Base-by-base conservation (phyloP, 2,113 vertebrate species). In the Oenanthe melanoleuca region DNA sequence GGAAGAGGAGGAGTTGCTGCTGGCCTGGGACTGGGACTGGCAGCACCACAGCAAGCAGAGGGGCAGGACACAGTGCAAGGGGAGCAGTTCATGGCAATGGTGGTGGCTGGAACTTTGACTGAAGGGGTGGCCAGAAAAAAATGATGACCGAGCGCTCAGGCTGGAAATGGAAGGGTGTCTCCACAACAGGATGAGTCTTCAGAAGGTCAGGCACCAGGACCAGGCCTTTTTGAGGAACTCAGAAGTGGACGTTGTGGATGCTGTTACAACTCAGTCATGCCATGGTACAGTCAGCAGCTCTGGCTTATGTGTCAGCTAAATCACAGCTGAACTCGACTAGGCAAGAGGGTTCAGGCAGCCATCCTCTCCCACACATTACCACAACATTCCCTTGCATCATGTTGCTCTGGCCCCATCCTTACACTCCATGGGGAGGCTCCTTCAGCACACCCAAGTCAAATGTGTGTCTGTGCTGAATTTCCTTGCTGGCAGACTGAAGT, bases 391-490 rank as follows among this genome's bases (percentile, higher is more conserved):
- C 15, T 90, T 34, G 53, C 21, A 38, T 29, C 40, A 10, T 6
- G 10, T 18, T 21, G 15, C 50, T 47, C 38, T 31, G 9, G 52
- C 24, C 19, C 17, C 3, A 0, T 22, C 22, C 15, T 40, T 52
- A 25, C 12, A 15, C 47, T 33, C 38, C 15, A 2, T 2, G 1
- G 14, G 29, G 34, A 75, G 14, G 31, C 29, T 71, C 47, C 53
- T 82, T 26, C 31, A 2, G 0, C 0, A 0, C 31, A 60, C 42
- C 14, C 25, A 65, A 45, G 49, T 53, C 49, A 47, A 79, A 63
- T 1, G 1, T 0, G 0, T 4, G 17, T 47, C 70, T 56, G 2
- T 23, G 14, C 59, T 34, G 21, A 15, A 59, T 1, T 53, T 34
- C 31, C 38, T 8, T 0, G 0, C 24, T 37, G 26, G 37, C 1